These are phyloP conservation scores for Eremophila alpestris DNA, from an alignment of 2,797 vertebrate genomes.

Conservation along the genomic window DNA sequence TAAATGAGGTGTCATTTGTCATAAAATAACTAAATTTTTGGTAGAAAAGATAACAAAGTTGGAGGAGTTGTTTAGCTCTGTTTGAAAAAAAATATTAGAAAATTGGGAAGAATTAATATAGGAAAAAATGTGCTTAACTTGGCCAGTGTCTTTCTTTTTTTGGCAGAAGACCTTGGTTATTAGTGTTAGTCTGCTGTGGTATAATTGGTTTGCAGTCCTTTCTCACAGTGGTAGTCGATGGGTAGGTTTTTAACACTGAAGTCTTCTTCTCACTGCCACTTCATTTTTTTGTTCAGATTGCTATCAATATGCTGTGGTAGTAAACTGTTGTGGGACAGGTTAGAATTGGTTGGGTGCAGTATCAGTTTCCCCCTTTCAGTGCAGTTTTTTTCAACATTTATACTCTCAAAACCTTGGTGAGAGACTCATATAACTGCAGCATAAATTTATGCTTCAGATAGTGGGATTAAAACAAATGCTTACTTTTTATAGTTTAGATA, in stretches of 20 bases:
- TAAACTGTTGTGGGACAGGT: neutral
- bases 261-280: neutral
- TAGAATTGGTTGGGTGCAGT: neutral
- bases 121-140: neutral
- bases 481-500: neutral
- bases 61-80: neutral
- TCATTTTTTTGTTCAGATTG: neutral
- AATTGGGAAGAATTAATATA: rapidly evolving
- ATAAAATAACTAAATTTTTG: neutral
- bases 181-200: neutral
- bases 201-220: neutral
- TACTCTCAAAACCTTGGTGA: neutral
- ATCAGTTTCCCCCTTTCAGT: neutral
- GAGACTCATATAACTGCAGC: neutral
- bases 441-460: neutral
- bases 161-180: neutral
- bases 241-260: neutral
- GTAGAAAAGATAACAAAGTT: neutral
- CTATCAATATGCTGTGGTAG: neutral
- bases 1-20: neutral
- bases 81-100: neutral
- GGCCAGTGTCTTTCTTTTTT: neutral
- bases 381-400: neutral
- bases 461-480: neutral
- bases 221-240: neutral